phyloP scores from a whole-genome alignment of 2,113 vertebrate species.

The Dromiciops gliroides region DNA sequence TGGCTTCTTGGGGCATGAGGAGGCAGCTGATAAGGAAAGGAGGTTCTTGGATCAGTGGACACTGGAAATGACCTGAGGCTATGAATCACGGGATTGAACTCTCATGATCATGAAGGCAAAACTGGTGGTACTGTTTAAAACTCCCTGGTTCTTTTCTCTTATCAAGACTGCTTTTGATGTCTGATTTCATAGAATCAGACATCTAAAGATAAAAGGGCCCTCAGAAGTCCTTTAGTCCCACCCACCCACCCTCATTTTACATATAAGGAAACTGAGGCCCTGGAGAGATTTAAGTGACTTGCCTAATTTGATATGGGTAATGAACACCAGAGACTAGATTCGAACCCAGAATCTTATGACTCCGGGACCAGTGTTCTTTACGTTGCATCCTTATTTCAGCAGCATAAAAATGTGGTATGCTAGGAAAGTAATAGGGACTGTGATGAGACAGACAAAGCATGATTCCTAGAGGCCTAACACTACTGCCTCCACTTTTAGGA shows the following conservation, averaged over 20 bases:
- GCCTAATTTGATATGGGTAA: neutral
- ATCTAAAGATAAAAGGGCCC: neutral
- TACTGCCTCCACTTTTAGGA: neutral
- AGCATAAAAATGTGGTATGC: neutral
- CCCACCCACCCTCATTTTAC: neutral
- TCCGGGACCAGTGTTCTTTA: neutral
- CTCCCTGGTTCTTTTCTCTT: neutral
- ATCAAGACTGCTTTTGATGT: neutral
- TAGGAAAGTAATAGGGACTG: neutral
- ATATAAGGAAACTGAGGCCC: neutral
- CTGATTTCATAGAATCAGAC: neutral
- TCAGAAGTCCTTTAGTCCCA: neutral
- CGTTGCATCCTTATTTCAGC: neutral
- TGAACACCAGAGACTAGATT: neutral
- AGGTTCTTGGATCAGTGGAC: neutral
- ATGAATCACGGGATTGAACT: neutral
- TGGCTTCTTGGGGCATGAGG: neutral
- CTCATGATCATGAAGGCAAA: neutral
- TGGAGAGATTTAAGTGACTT: neutral
- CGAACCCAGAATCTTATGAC: neutral
- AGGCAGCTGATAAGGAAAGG: neutral
- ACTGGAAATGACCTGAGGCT: neutral
- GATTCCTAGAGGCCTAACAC: neutral
- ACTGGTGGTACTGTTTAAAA: neutral
- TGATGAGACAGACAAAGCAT: neutral